Conservation (phyloP, 2,797 vertebrate species). For the Coccyzus lansbergi region DNA sequence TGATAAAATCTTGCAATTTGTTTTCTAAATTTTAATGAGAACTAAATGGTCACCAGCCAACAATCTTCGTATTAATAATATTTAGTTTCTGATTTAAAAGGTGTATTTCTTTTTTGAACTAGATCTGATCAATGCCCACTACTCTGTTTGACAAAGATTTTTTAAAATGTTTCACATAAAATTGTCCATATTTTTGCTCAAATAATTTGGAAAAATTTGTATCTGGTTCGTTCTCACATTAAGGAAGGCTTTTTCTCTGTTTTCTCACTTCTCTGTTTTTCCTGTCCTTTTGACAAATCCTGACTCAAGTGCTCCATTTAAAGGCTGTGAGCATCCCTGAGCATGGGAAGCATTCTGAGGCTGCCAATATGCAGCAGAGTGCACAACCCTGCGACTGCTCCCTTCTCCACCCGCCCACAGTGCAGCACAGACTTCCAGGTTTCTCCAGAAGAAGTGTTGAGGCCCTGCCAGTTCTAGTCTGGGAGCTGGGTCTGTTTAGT, state of each 20-base stretch:
- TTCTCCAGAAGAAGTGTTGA: constrained; percentile 54
- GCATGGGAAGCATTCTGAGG: constrained; percentile 20
- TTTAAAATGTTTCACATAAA: neutral
- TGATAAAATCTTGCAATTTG: constrained; percentile 20
- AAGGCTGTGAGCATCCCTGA: constrained; percentile 30
- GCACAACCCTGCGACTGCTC: constrained; percentile 3
- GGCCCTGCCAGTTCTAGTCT: constrained; percentile 62
- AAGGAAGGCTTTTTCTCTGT: neutral
- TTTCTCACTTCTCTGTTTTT: constrained; percentile 54
- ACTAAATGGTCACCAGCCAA: neutral
- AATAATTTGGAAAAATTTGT: constrained; percentile 21
- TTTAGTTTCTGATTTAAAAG: neutral
- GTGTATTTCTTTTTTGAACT: constrained; percentile 8
- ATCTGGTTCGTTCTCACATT: constrained; percentile 31
- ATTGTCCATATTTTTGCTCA: constrained; percentile 38
- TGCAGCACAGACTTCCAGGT: constrained; percentile 8
- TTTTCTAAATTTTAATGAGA: constrained; percentile 19
- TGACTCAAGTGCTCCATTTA: constrained; percentile 1
- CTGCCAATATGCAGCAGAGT: neutral
- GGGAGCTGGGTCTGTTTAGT: constrained; percentile 50
- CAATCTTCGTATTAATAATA: neutral
- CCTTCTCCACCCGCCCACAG: constrained; percentile 33
- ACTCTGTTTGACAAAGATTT: neutral
- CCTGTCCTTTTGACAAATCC: constrained; percentile 12
- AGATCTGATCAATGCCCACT: neutral